Evolutionary conservation across 2,113 vertebrate genomes (phyloP), one percentile per base, ranked within the genome.

Genomic region (Chlamydotis undulata): DNA sequence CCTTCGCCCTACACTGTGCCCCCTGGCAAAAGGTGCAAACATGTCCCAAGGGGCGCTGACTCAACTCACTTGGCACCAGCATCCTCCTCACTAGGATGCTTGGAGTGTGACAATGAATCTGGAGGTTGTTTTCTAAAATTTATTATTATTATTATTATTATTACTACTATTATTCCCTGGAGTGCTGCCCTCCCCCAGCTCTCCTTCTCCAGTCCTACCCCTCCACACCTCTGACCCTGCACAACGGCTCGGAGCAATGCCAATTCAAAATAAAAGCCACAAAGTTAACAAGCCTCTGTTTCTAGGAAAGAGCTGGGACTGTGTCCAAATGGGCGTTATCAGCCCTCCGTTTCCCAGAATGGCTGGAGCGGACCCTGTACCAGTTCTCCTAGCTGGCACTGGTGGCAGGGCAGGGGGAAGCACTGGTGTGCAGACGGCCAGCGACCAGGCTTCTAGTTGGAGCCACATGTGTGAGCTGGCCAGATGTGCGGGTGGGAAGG

Each of bases 261-360:
- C 90, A 89, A 84, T 83, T 78, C 17, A 10, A 88, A 77, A 77
- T 75, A 84, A 94, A 95, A 95, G 78, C 89, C 81, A 63, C 88
- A 45, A 69, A 92, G 87, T 92, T 94, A 91, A 95, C 90, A 92
- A 95, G 75, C 43, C 76, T 86, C 77, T 91, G 64, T 63, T 97
- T 97, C 96, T 97, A 96, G 94, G 96, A 97, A 97, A 29, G 83
- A 50, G 68, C 93, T 97, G 95, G 96, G 96, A 93, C 56, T 8
- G 45, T 63, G 41, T 91, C 96, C 97, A 97, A 96, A 71, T 84
- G 85, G 60, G 73, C 10, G 23, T 81, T 92, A 55, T 68, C 93
- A 78, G 88, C 85, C 71, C 50, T 67, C 25, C 0, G 0, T 79
- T 97, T 97, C 96, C 97, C 96, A 96, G 96, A 93, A 97, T 77